Conservation (phyloP, 2,888 invertebrate species). For the Cosmia pyralina region DNA sequence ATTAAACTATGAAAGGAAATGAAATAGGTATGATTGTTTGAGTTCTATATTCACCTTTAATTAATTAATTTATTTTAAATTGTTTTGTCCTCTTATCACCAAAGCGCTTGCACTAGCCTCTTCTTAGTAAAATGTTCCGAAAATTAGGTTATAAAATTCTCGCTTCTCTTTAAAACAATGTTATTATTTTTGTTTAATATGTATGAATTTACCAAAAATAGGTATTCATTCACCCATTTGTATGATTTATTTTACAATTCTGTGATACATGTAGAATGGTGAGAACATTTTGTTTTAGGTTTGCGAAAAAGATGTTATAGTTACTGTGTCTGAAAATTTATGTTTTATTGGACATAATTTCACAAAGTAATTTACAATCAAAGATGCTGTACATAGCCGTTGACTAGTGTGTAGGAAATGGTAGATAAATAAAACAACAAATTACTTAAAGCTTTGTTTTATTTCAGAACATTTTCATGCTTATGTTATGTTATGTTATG, state of each 20-base stretch:
- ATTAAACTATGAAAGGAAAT: neutral
- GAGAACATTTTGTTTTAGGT: constrained; percentile 50
- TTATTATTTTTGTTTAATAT: constrained; percentile 40
- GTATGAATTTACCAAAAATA: constrained; percentile 55
- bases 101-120: constrained; percentile 41
- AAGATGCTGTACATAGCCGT: constrained; percentile 86
- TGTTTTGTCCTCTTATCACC: constrained; percentile 12
- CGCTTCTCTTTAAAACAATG: constrained; percentile 34
- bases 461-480: constrained; percentile 45
- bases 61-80: neutral
- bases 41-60: neutral
- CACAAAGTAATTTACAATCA: constrained; percentile 64
- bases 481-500: no score
- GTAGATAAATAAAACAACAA: constrained; percentile 78
- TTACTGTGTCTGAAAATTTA: constrained; percentile 51
- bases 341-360: constrained; percentile 57
- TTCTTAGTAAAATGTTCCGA: constrained; percentile 36
- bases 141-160: constrained; percentile 53
- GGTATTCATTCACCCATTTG: constrained; percentile 47
- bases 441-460: constrained; percentile 61
- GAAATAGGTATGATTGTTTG: neutral
- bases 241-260: constrained; percentile 58
- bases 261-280: constrained; percentile 68
- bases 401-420: constrained; percentile 88
- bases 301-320: constrained; percentile 35